phyloP scores from a whole-genome alignment of 2,888 invertebrate genomes.

The Bedellia somnulentella region DNA sequence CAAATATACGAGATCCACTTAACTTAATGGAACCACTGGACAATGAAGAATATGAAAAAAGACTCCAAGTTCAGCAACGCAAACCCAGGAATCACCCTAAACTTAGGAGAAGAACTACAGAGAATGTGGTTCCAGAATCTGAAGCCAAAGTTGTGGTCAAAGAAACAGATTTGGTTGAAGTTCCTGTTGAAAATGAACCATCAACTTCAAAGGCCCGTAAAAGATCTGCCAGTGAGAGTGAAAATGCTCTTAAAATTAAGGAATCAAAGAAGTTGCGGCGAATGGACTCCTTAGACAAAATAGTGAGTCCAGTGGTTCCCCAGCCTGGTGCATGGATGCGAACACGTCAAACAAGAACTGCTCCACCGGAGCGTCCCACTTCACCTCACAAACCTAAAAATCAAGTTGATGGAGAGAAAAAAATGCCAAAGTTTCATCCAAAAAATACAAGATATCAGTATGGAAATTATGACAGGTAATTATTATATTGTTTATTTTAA shows the following conservation, averaged over 20 bases:
- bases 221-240: slow-evolving; percentile 59
- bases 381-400: slow-evolving; percentile 40
- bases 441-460: slow-evolving; percentile 84
- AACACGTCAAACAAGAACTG: slow-evolving; percentile 31
- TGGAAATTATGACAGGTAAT: slow-evolving; percentile 90
- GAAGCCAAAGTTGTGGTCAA: slow-evolving; percentile 19
- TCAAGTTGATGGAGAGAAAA: slow-evolving; percentile 36
- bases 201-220: slow-evolving; percentile 41
- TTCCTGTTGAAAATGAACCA: slow-evolving; percentile 30
- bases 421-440: slow-evolving; percentile 68
- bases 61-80: slow-evolving; percentile 68
- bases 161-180: slow-evolving; percentile 35
- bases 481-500: background rate
- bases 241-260: slow-evolving; percentile 57
- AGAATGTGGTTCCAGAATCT: slow-evolving; percentile 30
- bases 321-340: slow-evolving; percentile 87
- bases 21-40: slow-evolving; percentile 81
- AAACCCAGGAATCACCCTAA: slow-evolving; percentile 71
- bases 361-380: slow-evolving; percentile 43
- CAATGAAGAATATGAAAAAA: slow-evolving; percentile 80
- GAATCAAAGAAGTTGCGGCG: slow-evolving; percentile 63
- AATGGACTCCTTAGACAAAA: slow-evolving; percentile 79
- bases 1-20: slow-evolving; percentile 89
- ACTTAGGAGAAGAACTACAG: slow-evolving; percentile 46
- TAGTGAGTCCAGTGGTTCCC: slow-evolving; percentile 89